A percentile compares a stretch with the other conserved stretches of the same genome.
phyloP scores from a whole-genome alignment of 2,888 invertebrate genomes.

The Trileptium ribeirensis region DNA sequence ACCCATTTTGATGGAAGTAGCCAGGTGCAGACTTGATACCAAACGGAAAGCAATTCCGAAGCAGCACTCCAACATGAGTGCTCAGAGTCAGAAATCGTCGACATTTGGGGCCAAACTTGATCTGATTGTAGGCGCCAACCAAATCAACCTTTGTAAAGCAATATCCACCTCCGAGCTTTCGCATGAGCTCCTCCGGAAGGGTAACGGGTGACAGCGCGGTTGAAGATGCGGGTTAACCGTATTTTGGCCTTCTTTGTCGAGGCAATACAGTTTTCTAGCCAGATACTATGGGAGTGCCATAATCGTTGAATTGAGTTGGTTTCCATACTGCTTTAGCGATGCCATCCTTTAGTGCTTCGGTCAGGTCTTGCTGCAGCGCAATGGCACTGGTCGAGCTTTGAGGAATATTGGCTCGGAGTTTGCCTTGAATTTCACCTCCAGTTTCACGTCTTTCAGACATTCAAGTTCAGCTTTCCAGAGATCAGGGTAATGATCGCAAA shows the following conservation, averaged over 20 bases:
- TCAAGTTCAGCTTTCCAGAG: conserved; percentile 5
- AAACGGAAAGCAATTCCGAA: conserved; percentile 24
- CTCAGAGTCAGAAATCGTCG: conserved; percentile 3
- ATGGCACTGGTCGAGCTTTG: background rate
- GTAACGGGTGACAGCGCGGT: background rate
- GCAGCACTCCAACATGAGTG: conserved; percentile 26
- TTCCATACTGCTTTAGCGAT: conserved; percentile 7
- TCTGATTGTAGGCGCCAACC: conserved; percentile 12
- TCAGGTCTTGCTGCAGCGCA: background rate
- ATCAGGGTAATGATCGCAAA: background rate
- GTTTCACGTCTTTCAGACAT: background rate
- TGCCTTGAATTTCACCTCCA: conserved; percentile 4
- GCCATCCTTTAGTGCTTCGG: background rate
- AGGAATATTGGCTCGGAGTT: background rate
- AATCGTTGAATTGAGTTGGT: conserved; percentile 1
- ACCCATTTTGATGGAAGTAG: conserved; percentile 12
- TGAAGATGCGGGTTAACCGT: conserved; percentile 1
- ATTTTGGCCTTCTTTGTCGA: background rate
- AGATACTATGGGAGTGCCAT: conserved; percentile 2
- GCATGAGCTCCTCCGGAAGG: background rate
- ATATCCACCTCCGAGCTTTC: conserved; percentile 9
- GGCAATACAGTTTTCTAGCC: background rate
- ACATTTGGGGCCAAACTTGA: background rate
- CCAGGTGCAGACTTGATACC: conserved; percentile 22
- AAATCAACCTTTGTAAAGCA: background rate